Evolutionary conservation across 2,888 invertebrate species (phyloP).

Genomic region (Agonopterix arenella): DNA sequence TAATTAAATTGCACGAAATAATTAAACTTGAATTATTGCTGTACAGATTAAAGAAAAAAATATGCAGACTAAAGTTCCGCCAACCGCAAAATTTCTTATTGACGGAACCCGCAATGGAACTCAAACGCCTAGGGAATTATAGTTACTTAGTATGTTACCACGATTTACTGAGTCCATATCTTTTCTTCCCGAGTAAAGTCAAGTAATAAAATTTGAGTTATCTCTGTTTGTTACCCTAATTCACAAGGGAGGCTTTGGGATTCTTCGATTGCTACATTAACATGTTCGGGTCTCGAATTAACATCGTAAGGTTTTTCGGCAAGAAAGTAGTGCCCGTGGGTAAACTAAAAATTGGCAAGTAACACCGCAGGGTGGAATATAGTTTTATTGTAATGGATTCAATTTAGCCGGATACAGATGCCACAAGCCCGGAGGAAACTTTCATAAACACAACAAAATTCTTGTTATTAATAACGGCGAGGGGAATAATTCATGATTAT

Average conservation of each 20-base stretch:
- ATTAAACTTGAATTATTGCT: no score
- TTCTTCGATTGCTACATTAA: background rate
- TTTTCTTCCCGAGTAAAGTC: constrained; percentile 1
- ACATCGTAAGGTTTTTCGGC: constrained; percentile 5
- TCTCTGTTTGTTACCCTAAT: background rate
- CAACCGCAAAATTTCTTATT: no score
- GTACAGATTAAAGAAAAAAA: no score
- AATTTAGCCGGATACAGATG: background rate
- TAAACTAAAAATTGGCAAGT: background rate
- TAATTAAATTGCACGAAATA: no score
- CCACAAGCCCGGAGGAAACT: constrained; percentile 17
- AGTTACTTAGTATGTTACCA: no score
- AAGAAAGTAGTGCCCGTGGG: constrained; percentile 2
- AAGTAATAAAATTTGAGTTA: constrained; percentile 2
- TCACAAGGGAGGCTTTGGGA: no score
- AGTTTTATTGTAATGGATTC: background rate
- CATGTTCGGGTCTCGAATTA: constrained; percentile 1
- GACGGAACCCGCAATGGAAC: no score
- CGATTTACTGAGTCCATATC: background rate
- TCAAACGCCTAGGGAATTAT: no score
- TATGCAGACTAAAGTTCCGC: no score
- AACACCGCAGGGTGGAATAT: background rate
- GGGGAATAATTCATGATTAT: constrained; percentile 57
- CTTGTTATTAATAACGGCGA: constrained; percentile 40
- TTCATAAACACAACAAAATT: constrained; percentile 39